Conservation (phyloP, 2,888 invertebrate genomes). For the Nasonia oneida region DNA sequence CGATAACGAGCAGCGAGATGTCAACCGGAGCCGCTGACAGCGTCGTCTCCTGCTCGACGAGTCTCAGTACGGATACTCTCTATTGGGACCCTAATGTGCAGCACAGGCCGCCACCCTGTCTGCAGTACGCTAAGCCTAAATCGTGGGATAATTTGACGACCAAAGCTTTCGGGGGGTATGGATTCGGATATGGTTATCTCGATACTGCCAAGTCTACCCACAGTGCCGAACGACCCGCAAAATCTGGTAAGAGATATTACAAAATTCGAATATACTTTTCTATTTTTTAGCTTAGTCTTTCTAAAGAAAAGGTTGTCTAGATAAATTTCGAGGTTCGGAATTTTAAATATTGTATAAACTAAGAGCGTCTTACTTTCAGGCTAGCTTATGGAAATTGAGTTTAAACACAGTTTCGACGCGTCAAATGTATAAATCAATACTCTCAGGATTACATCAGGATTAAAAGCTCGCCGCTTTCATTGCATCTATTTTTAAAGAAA, state of each 20-base stretch:
- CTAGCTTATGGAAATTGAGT: neutral
- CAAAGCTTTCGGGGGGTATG: slow-evolving; percentile 92
- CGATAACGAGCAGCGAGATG: slow-evolving; percentile 88
- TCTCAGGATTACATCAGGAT: neutral
- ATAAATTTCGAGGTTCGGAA: no score
- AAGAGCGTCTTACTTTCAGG: neutral
- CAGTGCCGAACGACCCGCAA: slow-evolving; percentile 76
- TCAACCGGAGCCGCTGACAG: slow-evolving; percentile 81
- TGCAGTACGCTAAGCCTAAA: slow-evolving; percentile 86
- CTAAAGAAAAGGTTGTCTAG: no score
- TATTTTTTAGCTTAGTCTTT: neutral
- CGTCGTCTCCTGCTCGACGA: slow-evolving; percentile 90
- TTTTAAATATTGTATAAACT: neutral
- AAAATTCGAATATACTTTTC: neutral
- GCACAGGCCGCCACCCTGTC: slow-evolving; percentile 76
- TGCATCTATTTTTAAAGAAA: no score
- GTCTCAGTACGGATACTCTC: slow-evolving; percentile 91
- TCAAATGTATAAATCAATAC: neutral
- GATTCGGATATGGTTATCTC: slow-evolving; percentile 91
- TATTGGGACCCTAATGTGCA: slow-evolving; percentile 87
- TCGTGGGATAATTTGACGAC: slow-evolving; percentile 95
- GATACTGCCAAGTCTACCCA: slow-evolving; percentile 82
- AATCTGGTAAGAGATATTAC: slow-evolving; percentile 64
- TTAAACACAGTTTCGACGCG: neutral
- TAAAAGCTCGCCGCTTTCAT: no score